These are phyloP conservation scores for Zaprionus lineosus DNA, from an alignment of 2,888 invertebrate species.

Conservation along the genomic window DNA sequence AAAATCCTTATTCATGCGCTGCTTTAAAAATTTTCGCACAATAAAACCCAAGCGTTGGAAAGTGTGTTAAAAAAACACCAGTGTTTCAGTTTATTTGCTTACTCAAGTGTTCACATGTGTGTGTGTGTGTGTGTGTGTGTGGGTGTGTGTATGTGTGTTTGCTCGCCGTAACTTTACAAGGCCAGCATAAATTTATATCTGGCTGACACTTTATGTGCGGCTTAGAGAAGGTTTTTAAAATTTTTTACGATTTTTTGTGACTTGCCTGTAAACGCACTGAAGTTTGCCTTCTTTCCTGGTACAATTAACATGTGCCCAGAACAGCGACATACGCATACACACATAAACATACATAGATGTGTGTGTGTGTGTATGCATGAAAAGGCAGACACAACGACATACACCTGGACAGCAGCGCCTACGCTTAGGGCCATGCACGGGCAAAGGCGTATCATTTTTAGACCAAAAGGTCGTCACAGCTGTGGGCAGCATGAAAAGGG, in stretches of 20 bases:
- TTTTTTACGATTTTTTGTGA: constrained; percentile 43
- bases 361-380: constrained; percentile 11
- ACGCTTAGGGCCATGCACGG: constrained; percentile 10
- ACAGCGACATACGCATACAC: constrained; percentile 8
- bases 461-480: constrained; percentile 60
- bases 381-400: neutral
- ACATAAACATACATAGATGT: neutral
- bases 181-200: constrained; percentile 58
- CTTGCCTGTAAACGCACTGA: constrained; percentile 29
- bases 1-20: too few species aligned
- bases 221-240: constrained; percentile 49
- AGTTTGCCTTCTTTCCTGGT: constrained; percentile 46
- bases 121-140: constrained; percentile 2
- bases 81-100: constrained; percentile 1
- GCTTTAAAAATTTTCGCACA: too few species aligned
- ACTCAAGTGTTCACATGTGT: neutral
- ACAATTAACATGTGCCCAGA: constrained; percentile 48
- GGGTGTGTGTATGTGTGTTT: constrained; percentile 17
- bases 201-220: constrained; percentile 59
- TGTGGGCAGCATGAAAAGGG: constrained; percentile 54
- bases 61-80: constrained; percentile 10
- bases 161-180: constrained; percentile 46
- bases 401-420: constrained; percentile 22
- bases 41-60: too few species aligned
- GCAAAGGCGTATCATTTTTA: constrained; percentile 36